Evolutionary conservation across 2,113 vertebrate genomes (phyloP).

Genomic region (Xenopus borealis): DNA sequence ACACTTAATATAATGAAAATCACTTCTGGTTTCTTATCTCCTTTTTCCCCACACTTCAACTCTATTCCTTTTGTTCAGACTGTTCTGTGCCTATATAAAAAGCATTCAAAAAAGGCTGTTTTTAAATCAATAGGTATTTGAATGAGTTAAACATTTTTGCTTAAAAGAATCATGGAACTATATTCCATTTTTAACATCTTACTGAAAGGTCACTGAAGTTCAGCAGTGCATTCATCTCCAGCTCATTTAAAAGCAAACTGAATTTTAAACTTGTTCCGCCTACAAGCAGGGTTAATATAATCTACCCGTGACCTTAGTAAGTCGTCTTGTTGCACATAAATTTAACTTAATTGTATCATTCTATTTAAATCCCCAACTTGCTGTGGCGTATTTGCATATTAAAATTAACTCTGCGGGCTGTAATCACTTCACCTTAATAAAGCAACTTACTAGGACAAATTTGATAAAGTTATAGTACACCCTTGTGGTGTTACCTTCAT

Average conservation of each 20-base stretch:
- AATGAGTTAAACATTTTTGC: conserved; percentile 29
- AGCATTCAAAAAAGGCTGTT: no score
- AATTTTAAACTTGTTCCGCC: conserved; percentile 50
- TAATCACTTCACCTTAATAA: conserved; percentile 68
- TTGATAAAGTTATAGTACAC: conserved; percentile 68
- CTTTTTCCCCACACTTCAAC: no score
- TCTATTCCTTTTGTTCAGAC: no score
- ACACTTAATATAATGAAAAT: no score
- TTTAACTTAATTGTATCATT: conserved; percentile 65
- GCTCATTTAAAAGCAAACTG: conserved; percentile 51
- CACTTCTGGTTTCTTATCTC: no score
- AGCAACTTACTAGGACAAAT: conserved; percentile 62
- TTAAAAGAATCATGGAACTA: conserved; percentile 27
- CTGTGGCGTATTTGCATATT: conserved; percentile 67
- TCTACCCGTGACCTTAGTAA: conserved; percentile 63
- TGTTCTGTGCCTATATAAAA: no score
- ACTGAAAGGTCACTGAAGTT: conserved; percentile 53
- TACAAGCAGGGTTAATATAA: conserved; percentile 51
- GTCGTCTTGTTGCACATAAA: conserved; percentile 58
- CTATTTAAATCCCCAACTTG: conserved; percentile 65
- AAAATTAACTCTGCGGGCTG: conserved; percentile 68
- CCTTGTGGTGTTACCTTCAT: conserved; percentile 66
- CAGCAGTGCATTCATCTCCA: conserved; percentile 37
- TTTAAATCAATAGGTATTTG: background rate
- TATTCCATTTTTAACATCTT: conserved; percentile 39